Evolutionary conservation across 2,113 vertebrate genomes (phyloP).

Genomic region (Irena cyanogastra): DNA sequence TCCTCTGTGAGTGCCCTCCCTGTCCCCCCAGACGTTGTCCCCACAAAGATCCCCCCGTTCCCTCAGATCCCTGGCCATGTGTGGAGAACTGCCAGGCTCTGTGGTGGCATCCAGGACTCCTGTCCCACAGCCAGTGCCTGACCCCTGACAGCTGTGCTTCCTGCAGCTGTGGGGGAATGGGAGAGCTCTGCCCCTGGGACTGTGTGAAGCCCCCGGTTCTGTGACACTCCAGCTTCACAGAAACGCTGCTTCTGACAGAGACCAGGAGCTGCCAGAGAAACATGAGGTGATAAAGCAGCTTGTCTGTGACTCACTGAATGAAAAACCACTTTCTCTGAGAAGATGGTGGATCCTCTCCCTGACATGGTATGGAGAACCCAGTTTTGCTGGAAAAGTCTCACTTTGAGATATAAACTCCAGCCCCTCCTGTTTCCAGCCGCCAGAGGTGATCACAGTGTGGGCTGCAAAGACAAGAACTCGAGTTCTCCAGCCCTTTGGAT

Average conservation of each 20-base stretch:
- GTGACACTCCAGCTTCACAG: background rate
- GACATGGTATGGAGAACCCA: background rate
- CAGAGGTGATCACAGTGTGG: background rate
- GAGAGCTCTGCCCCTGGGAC: background rate
- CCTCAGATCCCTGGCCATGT: rapidly evolving
- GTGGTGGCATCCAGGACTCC: background rate
- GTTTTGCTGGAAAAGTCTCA: background rate
- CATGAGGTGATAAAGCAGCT: background rate
- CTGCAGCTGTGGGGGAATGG: background rate
- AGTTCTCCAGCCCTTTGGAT: background rate
- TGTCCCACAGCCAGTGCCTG: background rate
- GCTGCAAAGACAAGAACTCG: background rate
- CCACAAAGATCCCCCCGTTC: background rate
- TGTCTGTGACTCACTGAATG: background rate
- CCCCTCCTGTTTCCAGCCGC: background rate
- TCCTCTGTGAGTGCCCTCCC: background rate
- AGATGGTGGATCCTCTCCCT: background rate
- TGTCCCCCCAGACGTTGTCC: rapidly evolving
- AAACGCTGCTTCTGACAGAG: background rate
- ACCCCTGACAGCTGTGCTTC: rapidly evolving
- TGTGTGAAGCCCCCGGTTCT: background rate
- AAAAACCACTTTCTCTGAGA: background rate
- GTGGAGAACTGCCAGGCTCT: background rate
- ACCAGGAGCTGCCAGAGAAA: background rate
- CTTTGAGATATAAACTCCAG: background rate